Percentiles rank a stretch among this genome's conserved stretches.
These are phyloP conservation scores for Syrmaticus mikado DNA, from an alignment of 2,113 vertebrate species.

Conservation along the genomic window DNA sequence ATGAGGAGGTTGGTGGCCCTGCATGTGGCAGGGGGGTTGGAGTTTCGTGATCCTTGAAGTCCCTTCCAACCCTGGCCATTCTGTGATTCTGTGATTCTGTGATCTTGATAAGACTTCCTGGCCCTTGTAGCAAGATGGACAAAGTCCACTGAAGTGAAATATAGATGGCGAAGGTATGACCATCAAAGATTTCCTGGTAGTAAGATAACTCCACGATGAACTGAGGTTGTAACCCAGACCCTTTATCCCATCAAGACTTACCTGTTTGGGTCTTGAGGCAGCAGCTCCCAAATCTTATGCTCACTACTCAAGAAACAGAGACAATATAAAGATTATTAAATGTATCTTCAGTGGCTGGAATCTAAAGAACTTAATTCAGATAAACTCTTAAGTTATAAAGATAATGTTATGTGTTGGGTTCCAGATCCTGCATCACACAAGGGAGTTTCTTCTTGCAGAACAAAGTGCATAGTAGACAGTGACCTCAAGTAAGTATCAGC, in stretches of 20 bases:
- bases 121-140: neutral
- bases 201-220: neutral
- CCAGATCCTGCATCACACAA: neutral
- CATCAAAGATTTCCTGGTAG: neutral
- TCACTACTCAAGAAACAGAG: neutral
- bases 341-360: neutral
- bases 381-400: neutral
- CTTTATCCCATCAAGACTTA: neutral
- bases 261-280: neutral
- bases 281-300: neutral
- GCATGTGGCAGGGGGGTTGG: too few relatives aligned
- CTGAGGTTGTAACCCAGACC: neutral
- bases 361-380: neutral
- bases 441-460: neutral
- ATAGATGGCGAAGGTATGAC: neutral
- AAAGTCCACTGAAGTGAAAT: neutral
- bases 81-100: too few relatives aligned
- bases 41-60: too few relatives aligned
- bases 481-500: neutral
- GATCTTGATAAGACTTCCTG: neutral
- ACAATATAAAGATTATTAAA: neutral
- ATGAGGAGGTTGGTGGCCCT: too few relatives aligned
- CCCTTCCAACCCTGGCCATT: too few relatives aligned
- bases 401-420: neutral
- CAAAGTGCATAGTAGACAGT: neutral